A percentile compares a stretch with the other conserved stretches of the same genome.
These are phyloP conservation scores for Albula goreensis DNA, from an alignment of 2,113 vertebrate species.

Conservation along the genomic window DNA sequence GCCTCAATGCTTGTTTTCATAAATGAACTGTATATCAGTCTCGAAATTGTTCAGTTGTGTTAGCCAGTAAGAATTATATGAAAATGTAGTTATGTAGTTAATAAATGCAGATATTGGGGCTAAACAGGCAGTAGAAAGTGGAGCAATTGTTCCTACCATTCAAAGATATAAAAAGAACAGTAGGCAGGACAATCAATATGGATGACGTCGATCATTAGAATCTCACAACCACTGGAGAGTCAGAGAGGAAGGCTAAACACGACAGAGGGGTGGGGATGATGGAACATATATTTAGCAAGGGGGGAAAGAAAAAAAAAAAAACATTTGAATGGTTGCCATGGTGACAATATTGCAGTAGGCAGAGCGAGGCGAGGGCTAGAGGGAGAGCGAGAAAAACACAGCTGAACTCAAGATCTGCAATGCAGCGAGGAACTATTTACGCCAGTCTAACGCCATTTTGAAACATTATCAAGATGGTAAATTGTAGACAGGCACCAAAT, in stretches of 20 bases:
- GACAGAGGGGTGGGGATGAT: conserved; percentile 24
- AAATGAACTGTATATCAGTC: neutral
- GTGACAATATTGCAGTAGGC: conserved; percentile 40
- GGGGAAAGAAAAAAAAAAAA: conserved; percentile 26
- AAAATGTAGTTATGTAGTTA: neutral
- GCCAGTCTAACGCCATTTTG: conserved; percentile 13
- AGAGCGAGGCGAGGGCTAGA: conserved; percentile 13
- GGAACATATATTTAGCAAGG: conserved; percentile 40
- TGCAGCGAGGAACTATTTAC: conserved; percentile 34
- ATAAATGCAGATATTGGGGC: neutral
- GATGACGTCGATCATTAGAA: neutral
- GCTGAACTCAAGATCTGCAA: conserved; percentile 39
- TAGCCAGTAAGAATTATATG: neutral
- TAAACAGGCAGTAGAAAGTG: neutral
- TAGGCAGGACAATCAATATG: neutral
- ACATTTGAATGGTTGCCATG: conserved; percentile 41
- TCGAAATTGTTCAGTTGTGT: neutral
- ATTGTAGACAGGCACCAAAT: neutral
- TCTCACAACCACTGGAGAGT: neutral
- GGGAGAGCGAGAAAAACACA: conserved; percentile 32
- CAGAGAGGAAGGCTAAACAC: conserved; percentile 28
- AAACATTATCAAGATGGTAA: conserved; percentile 2
- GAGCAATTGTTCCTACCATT: neutral
- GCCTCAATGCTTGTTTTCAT: neutral
- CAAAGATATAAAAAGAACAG: neutral